Evolutionary conservation across 2,888 invertebrate species (phyloP).

Genomic region (Drosophila hamatofila): DNA sequence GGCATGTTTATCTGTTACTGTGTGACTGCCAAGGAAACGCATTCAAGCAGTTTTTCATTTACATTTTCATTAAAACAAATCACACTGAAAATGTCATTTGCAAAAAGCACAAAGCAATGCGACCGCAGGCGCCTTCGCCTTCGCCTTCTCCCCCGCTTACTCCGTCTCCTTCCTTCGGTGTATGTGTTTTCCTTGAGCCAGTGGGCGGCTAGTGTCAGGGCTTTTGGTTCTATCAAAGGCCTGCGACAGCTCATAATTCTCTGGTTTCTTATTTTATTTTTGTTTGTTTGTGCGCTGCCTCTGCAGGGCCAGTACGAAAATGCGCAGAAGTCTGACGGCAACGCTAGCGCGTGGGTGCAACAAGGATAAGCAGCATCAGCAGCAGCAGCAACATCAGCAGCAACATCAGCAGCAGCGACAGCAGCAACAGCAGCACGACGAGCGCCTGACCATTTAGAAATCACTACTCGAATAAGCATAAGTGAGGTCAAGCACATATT

Average conservation of each 20-base stretch:
- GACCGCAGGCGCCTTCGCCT: slow-evolving; percentile 56
- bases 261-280: slow-evolving; percentile 2
- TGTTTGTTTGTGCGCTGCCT: slow-evolving; percentile 1
- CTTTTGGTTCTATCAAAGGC: slow-evolving; percentile 56
- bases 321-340: slow-evolving; percentile 53
- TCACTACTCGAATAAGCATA: slow-evolving; percentile 9
- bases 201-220: slow-evolving; percentile 9
- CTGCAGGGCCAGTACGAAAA: slow-evolving; percentile 61
- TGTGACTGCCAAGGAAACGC: slow-evolving; percentile 73
- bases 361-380: slow-evolving; percentile 53
- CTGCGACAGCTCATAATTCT: slow-evolving; percentile 70
- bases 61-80: slow-evolving; percentile 75
- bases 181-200: slow-evolving; percentile 8
- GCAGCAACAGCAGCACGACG: slow-evolving; percentile 10
- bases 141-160: not conserved
- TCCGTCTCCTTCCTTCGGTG: not conserved
- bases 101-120: slow-evolving; percentile 63
- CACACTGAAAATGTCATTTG: slow-evolving; percentile 78
- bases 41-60: slow-evolving; percentile 75
- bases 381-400: slow-evolving; percentile 5
- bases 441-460: slow-evolving; percentile 29
- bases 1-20: slow-evolving; percentile 55
- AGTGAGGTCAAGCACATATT: not conserved
- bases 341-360: slow-evolving; percentile 69
- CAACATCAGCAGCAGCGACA: slow-evolving; percentile 17